phyloP scores from a whole-genome alignment of 53 echinoderm and acorn worm genomes.

The Holothuria scabra region DNA sequence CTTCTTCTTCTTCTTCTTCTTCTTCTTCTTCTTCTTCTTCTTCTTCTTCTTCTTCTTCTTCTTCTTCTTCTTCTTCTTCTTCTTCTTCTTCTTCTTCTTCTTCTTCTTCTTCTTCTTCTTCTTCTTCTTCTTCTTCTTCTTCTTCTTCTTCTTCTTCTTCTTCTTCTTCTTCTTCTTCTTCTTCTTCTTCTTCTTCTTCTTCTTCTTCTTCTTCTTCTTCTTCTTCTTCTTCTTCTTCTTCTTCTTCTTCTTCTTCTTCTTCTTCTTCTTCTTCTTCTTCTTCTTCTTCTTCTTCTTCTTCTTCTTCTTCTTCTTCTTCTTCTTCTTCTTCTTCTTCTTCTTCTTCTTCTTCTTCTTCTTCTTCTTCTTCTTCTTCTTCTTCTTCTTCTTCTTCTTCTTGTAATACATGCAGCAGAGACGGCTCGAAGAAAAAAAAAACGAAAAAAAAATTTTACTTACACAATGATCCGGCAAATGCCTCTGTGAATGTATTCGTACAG shows the following conservation, averaged over 20 bases:
- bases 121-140: not conserved
- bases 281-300: not conserved
- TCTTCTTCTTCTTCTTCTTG: constrained; percentile 1
- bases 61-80: not conserved
- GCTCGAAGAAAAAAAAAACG: no score
- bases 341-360: constrained; percentile 12
- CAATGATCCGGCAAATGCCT: no score
- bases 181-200: not conserved
- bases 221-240: not conserved
- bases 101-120: not conserved
- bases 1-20: not conserved
- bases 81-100: not conserved
- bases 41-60: not conserved
- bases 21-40: not conserved
- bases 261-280: not conserved
- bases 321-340: constrained; percentile 1
- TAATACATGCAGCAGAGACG: no score
- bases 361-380: constrained; percentile 12
- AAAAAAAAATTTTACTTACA: no score
- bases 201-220: not conserved
- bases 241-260: not conserved
- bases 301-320: not conserved
- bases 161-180: not conserved
- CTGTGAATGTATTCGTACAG: no score
- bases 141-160: not conserved